phyloP scores from a whole-genome alignment of 2,113 vertebrate species.

The Butorides virescens region DNA sequence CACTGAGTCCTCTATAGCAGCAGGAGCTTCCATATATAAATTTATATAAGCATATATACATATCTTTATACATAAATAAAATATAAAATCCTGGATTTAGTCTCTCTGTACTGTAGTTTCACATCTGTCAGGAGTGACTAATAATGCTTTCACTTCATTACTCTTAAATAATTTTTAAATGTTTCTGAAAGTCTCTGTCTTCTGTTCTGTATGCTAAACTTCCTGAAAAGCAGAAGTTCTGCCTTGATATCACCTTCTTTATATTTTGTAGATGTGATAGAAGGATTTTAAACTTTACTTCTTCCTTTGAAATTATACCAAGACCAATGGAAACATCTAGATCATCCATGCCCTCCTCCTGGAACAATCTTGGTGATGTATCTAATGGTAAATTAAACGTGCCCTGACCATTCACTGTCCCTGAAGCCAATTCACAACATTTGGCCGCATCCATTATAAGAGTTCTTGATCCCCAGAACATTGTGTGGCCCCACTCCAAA shows the following conservation, averaged over 20 bases:
- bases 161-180: neutral
- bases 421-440: neutral
- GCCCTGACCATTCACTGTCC: neutral
- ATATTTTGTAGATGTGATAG: neutral
- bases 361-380: neutral
- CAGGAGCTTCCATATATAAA: slow-evolving; percentile 9
- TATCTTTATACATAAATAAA: neutral
- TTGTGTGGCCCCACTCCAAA: neutral
- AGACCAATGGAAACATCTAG: neutral
- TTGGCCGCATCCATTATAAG: neutral
- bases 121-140: neutral
- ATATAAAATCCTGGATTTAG: neutral
- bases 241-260: neutral
- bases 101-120: neutral
- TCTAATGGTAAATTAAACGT: neutral
- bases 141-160: neutral
- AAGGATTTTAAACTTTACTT: neutral
- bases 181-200: neutral
- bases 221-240: neutral
- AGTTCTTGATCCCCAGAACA: neutral
- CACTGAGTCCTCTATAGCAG: neutral
- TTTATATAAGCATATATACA: neutral
- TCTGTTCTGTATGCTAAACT: neutral
- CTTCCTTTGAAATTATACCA: neutral
- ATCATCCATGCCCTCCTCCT: neutral